Percentiles rank a stretch among this genome's conserved stretches.
These are phyloP conservation scores for Nezara viridula DNA, from an alignment of 2,888 invertebrate genomes.

Conservation along the genomic window DNA sequence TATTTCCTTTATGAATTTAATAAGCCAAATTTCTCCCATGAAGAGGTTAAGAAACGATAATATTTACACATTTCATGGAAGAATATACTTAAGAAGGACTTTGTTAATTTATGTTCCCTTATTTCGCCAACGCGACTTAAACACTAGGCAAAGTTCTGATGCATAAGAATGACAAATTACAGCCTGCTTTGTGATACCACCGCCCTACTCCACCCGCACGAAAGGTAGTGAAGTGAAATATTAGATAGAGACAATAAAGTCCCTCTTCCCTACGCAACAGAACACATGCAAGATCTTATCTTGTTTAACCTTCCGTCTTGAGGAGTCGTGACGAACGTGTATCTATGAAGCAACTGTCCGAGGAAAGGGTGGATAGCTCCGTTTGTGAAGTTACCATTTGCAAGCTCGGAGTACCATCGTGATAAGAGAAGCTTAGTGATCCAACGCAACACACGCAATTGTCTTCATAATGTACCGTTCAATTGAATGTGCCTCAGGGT, in stretches of 20 bases:
- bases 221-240: neutral
- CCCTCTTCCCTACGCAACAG: neutral
- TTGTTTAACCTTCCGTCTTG: constrained; percentile 33
- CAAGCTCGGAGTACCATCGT: neutral
- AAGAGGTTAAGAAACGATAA: neutral
- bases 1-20: neutral
- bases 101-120: neutral
- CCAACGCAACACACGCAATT: neutral
- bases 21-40: neutral
- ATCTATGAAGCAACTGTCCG: neutral
- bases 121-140: neutral
- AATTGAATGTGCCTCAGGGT: neutral
- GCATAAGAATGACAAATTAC: neutral
- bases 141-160: neutral
- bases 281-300: constrained; percentile 35
- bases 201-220: neutral
- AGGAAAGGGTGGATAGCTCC: neutral
- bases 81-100: neutral
- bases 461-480: neutral
- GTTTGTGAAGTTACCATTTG: neutral
- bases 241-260: constrained; percentile 15
- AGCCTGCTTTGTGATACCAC: neutral
- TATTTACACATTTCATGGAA: neutral
- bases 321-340: constrained; percentile 32
- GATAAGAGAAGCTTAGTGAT: neutral